Evolutionary conservation across 2,797 vertebrate species (phyloP).

Genomic region (Bradypodion ventrale): DNA sequence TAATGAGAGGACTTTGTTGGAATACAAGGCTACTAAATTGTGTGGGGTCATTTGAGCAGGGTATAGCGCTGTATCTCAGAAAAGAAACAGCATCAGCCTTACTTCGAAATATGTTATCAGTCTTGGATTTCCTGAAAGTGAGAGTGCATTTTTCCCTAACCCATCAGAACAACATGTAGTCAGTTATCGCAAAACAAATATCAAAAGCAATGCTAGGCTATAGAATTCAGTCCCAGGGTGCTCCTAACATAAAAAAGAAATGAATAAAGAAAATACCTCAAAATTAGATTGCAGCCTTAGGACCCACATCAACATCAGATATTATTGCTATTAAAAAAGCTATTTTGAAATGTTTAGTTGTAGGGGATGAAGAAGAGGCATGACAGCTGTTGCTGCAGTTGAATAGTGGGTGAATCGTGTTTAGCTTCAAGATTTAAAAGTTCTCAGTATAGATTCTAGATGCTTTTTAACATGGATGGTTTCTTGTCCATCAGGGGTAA

Average conservation of each 20-base stretch:
- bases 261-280: conserved; percentile 3
- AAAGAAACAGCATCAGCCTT: conserved; percentile 14
- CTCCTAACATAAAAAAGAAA: conserved; percentile 1
- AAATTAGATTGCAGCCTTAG: conserved; percentile 36
- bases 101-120: conserved; percentile 18
- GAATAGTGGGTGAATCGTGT: neutral
- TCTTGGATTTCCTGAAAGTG: conserved; percentile 27
- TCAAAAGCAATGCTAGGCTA: conserved; percentile 6
- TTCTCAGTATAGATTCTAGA: neutral
- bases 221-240: conserved; percentile 12
- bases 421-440: conserved; percentile 5
- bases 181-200: conserved; percentile 19
- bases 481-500: neutral
- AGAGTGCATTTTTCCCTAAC: conserved; percentile 24
- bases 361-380: neutral
- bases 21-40: conserved; percentile 18
- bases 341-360: conserved; percentile 11
- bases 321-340: conserved; percentile 18
- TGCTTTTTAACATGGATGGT: rapidly evolving
- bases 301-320: conserved; percentile 22
- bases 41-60: conserved; percentile 31
- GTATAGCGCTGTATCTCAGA: neutral
- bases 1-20: neutral
- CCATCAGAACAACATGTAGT: neutral
- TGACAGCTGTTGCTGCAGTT: neutral